A percentile compares a stretch with the other conserved stretches of the same genome.
phyloP scores from a whole-genome alignment of 1,140 invertebrate species.

The Plectus sambesii region DNA sequence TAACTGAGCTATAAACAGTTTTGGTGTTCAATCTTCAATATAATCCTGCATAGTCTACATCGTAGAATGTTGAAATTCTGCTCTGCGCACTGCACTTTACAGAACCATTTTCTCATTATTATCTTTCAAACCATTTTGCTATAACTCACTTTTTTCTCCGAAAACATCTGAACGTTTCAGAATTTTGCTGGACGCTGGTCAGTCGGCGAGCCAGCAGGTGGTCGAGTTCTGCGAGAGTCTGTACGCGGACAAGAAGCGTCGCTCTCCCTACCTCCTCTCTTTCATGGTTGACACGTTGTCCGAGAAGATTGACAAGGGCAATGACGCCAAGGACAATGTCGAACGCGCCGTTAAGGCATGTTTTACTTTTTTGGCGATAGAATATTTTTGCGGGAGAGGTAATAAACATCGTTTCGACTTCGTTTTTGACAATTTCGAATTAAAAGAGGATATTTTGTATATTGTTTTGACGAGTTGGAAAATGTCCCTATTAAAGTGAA shows the following conservation, averaged over 20 bases:
- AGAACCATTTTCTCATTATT: conserved; percentile 11
- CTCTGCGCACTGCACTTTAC: background rate
- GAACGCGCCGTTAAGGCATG: conserved; percentile 22
- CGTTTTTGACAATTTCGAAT: background rate
- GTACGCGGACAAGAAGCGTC: conserved; percentile 11
- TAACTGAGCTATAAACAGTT: conserved; percentile 1
- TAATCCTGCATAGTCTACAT: too few relatives aligned
- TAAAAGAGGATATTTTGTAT: too few relatives aligned
- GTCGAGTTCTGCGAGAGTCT: conserved; percentile 24
- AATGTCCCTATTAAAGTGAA: too few relatives aligned
- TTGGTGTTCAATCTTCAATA: too few relatives aligned
- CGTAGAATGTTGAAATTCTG: too few relatives aligned
- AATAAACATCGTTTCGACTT: background rate
- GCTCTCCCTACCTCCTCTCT: conserved; percentile 25
- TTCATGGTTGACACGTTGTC: conserved; percentile 34
- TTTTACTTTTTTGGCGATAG: too few relatives aligned
- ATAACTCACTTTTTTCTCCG: conserved; percentile 8
- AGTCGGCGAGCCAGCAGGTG: conserved; percentile 21
- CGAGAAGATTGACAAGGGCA: conserved; percentile 26
- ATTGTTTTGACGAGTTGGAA: too few relatives aligned
- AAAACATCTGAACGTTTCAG: conserved; percentile 17
- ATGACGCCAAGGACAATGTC: conserved; percentile 15
- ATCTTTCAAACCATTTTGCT: conserved; percentile 1
- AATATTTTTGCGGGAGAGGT: too few relatives aligned
- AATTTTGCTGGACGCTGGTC: conserved; percentile 20